Conservation (phyloP, 2,888 invertebrate species). For the Eilema caniola region DNA sequence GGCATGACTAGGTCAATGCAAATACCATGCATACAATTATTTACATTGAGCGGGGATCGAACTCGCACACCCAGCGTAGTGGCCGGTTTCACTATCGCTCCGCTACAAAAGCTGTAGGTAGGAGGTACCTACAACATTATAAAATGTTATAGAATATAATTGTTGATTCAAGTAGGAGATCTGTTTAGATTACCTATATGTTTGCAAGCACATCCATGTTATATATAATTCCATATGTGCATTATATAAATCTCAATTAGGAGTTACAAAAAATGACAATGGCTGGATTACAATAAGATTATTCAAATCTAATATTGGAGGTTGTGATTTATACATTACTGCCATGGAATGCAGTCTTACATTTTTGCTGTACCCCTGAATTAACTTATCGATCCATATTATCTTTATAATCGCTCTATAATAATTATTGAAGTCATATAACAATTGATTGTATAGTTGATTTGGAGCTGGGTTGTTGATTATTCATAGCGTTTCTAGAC, state of each 20-base stretch:
- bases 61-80: too few relatives aligned
- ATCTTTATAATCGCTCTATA: background rate
- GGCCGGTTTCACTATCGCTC: too few relatives aligned
- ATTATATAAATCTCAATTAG: background rate
- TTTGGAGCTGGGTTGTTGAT: background rate
- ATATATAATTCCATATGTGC: background rate
- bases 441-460: background rate
- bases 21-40: too few relatives aligned
- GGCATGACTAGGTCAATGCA: too few relatives aligned
- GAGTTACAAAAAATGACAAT: constrained; percentile 40
- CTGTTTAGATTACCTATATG: background rate
- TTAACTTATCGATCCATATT: constrained; percentile 29
- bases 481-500: background rate
- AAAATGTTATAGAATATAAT: too few relatives aligned
- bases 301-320: constrained; percentile 71
- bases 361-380: constrained; percentile 29
- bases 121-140: too few relatives aligned
- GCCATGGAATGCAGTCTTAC: constrained; percentile 34
- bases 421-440: background rate
- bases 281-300: constrained; percentile 72
- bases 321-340: constrained; percentile 52
- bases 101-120: too few relatives aligned
- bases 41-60: too few relatives aligned
- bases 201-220: background rate
- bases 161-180: too few relatives aligned